Base-by-base conservation (phyloP, 1,140 invertebrate species). In the Battus philenor region DNA sequence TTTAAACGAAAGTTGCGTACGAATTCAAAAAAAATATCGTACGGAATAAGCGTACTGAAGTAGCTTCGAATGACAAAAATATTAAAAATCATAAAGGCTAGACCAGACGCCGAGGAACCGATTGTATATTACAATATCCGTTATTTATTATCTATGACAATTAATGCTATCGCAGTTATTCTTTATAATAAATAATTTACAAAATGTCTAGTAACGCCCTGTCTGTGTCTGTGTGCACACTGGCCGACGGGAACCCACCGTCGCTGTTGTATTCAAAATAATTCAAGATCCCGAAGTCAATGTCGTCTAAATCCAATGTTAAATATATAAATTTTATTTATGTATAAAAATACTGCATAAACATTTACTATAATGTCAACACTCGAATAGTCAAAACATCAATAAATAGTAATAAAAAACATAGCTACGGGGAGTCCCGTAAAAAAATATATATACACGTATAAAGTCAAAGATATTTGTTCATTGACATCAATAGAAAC, bases 21-120 rank as follows among this genome's bases (percentile, higher is more conserved):
- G n/a, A n/a, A n/a, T 50, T 51, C 62, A 56, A 63, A 73, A 68
- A 68, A 58, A 65, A 71, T 73, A 69, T 71, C 59, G 61, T 82
- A 82, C 75, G 76, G 57, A 74, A 68, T 80, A 80, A 80, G 79
- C 79, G 79, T 81, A 78, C 69, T 71, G 65, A 69, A 64, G 65
- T 73, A 77, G 68, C 63, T 69, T 57, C 48, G 56, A 62, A 50
- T 66, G 68, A 69, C 66, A 54, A 61, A 70, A 68, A 62, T 62
- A 59, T 66, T 68, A 60, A 48, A 62, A 61, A n/a, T n/a, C n/a
- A n/a, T n/a, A n/a, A 59, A 72, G 58, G 48, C 57, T 68, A 61
- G 59, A 59, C 57, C 39, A 54, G 54, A 63, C 51, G 52, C 56
- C 47, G 62, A 75, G 75, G 72, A 79, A 76, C 66, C 63, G 59